A percentile compares a stretch with the other conserved stretches of the same genome.
Conservation (phyloP, 2,797 vertebrate genomes). For the Heterohyrax brucei region DNA sequence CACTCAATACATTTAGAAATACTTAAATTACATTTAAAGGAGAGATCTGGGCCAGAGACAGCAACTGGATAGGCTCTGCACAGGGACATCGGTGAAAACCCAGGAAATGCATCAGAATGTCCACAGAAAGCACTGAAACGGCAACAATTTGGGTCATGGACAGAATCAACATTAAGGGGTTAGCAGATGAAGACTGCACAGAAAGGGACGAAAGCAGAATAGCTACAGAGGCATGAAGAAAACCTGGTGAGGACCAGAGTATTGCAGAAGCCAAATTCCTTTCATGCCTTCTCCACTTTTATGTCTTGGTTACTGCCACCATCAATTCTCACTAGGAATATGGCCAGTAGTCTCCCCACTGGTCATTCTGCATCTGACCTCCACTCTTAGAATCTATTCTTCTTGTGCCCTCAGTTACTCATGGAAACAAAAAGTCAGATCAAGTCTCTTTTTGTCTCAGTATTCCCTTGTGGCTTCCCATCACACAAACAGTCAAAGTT, state of each 20-base stretch:
- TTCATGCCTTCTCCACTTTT: too few species aligned
- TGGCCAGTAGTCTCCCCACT: background rate
- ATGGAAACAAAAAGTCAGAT: slow-evolving; percentile 29
- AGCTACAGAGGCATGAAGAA: background rate
- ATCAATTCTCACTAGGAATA: background rate
- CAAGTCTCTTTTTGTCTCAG: background rate
- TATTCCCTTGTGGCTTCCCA: background rate
- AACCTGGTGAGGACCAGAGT: background rate
- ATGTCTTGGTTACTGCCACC: background rate
- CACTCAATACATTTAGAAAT: background rate
- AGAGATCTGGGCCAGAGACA: background rate
- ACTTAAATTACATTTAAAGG: background rate
- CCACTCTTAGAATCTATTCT: background rate
- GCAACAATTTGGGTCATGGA: background rate
- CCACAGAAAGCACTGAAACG: background rate
- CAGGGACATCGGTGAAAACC: background rate
- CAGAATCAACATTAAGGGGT: background rate
- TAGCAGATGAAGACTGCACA: background rate
- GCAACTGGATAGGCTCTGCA: background rate
- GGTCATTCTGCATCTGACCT: background rate
- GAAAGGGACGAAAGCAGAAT: background rate
- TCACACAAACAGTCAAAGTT: background rate
- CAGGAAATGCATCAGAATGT: background rate
- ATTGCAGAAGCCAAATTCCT: background rate
- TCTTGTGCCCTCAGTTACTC: background rate